These are phyloP conservation scores for Drosophila setifemur DNA, from an alignment of 1,140 invertebrate genomes.

Conservation along the genomic window DNA sequence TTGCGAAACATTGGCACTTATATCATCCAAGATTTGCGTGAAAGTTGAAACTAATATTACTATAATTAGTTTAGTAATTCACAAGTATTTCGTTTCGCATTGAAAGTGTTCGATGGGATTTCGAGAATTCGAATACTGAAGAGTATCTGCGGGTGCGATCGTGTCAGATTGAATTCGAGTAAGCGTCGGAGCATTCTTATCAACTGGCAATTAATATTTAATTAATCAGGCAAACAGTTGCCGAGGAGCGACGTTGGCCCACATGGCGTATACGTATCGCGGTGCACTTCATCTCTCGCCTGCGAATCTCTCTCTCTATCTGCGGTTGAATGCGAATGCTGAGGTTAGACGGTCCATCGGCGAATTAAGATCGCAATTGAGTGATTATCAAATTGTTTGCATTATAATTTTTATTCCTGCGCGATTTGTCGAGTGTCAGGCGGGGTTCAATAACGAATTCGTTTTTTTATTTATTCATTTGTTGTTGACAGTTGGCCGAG, in stretches of 20 bases:
- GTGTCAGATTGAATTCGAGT: slow-evolving; percentile 16
- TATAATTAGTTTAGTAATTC: slow-evolving; percentile 7
- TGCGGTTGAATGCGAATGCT: slow-evolving; percentile 5
- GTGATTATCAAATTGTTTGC: slow-evolving; percentile 70
- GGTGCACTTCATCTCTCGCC: slow-evolving; percentile 21
- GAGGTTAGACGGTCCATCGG: slow-evolving; percentile 50
- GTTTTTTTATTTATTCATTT: slow-evolving; percentile 38
- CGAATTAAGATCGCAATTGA: slow-evolving; percentile 45
- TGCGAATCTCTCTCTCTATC: slow-evolving; percentile 7
- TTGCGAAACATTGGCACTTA: slow-evolving; percentile 13
- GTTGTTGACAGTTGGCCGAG: slow-evolving; percentile 62
- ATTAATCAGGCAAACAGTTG: slow-evolving; percentile 63
- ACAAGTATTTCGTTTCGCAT: background rate
- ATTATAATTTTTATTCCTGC: slow-evolving; percentile 71
- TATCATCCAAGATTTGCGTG: slow-evolving; percentile 6
- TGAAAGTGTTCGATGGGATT: background rate
- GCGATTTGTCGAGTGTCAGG: slow-evolving; percentile 74
- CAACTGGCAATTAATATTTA: slow-evolving; percentile 80
- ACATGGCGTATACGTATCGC: slow-evolving; percentile 60
- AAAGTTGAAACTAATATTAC: slow-evolving; percentile 1
- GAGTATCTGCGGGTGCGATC: background rate
- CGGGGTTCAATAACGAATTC: slow-evolving; percentile 69
- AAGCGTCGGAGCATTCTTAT: slow-evolving; percentile 62
- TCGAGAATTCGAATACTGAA: background rate
- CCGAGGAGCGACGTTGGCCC: slow-evolving; percentile 8